Percentiles rank a stretch among this genome's conserved stretches.
These are phyloP conservation scores for Neocrepidodera transversa DNA, from an alignment of 2,888 invertebrate species.

Conservation along the genomic window DNA sequence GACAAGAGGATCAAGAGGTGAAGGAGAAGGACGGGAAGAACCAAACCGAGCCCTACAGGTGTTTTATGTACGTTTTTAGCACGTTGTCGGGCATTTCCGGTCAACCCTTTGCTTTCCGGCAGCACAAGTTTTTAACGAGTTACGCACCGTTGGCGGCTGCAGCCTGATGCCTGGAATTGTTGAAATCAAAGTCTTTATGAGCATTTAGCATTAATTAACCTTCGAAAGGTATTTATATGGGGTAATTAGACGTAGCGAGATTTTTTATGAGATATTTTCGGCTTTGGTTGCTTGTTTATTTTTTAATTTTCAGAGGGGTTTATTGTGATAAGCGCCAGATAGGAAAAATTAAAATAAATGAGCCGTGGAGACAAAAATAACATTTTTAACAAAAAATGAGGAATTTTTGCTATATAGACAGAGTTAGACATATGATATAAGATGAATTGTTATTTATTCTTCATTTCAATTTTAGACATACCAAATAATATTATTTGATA, in stretches of 20 bases:
- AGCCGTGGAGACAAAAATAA: no score
- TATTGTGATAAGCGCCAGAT: no score
- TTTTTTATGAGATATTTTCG: not conserved
- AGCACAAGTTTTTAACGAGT: constrained; percentile 26
- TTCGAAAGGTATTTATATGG: constrained; percentile 6
- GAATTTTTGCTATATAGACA: no score
- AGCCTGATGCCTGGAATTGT: not conserved
- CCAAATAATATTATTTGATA: no score
- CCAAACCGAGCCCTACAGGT: constrained; percentile 32
- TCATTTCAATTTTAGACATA: no score
- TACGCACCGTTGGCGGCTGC: constrained; percentile 18
- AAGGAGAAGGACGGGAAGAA: constrained; percentile 21
- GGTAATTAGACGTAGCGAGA: constrained; percentile 16
- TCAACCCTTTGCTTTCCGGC: constrained; percentile 33
- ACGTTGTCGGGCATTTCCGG: constrained; percentile 39
- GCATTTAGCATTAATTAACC: constrained; percentile 24
- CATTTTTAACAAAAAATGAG: no score
- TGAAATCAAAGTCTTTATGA: constrained; percentile 26
- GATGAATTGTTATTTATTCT: no score
- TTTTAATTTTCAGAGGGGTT: no score
- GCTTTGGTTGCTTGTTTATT: not conserved
- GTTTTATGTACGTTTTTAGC: constrained; percentile 37
- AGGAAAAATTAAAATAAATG: no score
- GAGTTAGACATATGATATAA: no score
- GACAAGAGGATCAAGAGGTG: no score